A percentile compares a stretch with the other conserved stretches of the same genome.
phyloP scores from a whole-genome alignment of 2,797 vertebrate species.

The Onychomys arenicola region DNA sequence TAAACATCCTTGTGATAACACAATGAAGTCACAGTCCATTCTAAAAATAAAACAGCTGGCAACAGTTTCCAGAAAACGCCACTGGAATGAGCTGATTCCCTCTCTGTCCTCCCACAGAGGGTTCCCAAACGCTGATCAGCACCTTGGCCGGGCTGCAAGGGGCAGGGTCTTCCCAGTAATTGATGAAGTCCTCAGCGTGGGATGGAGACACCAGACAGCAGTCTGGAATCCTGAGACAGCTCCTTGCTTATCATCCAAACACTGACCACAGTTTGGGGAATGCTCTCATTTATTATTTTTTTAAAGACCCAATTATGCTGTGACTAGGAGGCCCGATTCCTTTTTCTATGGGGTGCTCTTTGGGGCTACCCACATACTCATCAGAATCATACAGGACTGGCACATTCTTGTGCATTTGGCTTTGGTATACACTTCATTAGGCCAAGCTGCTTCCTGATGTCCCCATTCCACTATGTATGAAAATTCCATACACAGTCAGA shows the following conservation, averaged over 20 bases:
- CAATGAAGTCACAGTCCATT: constrained; percentile 41
- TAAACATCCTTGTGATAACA: not conserved
- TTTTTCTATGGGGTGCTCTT: constrained; percentile 55
- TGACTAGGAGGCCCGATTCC: constrained; percentile 52
- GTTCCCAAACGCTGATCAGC: not conserved
- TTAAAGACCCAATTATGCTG: constrained; percentile 53
- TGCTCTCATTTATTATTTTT: constrained; percentile 44
- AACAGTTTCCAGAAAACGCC: constrained; percentile 39
- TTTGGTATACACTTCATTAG: constrained; percentile 62
- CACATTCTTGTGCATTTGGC: constrained; percentile 43
- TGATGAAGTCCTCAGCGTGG: constrained; percentile 10
- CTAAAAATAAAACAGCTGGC: not conserved
- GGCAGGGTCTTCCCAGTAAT: not conserved
- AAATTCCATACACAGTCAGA: constrained; percentile 51
- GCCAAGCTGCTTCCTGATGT: constrained; percentile 59
- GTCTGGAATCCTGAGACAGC: constrained; percentile 18
- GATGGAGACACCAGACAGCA: constrained; percentile 27
- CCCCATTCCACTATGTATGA: constrained; percentile 39
- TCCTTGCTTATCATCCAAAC: constrained; percentile 21
- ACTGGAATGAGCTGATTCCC: not conserved
- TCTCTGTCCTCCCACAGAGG: not conserved
- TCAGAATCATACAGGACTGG: constrained; percentile 58
- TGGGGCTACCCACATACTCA: constrained; percentile 6
- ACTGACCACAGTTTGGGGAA: constrained; percentile 35
- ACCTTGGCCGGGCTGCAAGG: not conserved